These are phyloP conservation scores for Scaptomyza cyrtandrae DNA, from an alignment of 2,888 invertebrate genomes.

Conservation along the genomic window DNA sequence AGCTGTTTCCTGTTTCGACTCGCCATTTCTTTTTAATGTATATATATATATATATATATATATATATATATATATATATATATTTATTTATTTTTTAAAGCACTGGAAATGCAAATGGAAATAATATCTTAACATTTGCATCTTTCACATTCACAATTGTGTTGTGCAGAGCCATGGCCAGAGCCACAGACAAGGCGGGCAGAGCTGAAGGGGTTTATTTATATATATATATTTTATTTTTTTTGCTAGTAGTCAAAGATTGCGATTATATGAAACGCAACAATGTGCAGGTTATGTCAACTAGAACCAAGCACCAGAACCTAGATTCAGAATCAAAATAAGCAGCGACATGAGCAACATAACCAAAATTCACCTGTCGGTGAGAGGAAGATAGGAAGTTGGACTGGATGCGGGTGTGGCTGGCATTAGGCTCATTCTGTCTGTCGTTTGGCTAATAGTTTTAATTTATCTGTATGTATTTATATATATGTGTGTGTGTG, in stretches of 20 bases:
- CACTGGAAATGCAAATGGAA: conserved; percentile 60
- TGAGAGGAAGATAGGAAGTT: too few species aligned
- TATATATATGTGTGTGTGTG: conserved; percentile 2
- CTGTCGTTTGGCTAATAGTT: conserved; percentile 61
- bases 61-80: neutral
- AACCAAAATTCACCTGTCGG: conserved; percentile 31
- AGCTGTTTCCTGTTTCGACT: conserved; percentile 39
- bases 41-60: too few species aligned
- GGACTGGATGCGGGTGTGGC: neutral
- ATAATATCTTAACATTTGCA: conserved; percentile 78
- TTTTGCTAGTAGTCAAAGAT: conserved; percentile 50
- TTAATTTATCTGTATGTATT: conserved; percentile 66
- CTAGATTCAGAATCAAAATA: conserved; percentile 15
- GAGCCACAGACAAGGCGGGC: neutral
- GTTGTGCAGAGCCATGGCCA: neutral
- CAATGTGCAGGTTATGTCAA: conserved; percentile 62
- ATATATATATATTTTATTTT: too few species aligned
- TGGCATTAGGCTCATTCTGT: conserved; percentile 1
- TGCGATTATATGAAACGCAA: conserved; percentile 36
- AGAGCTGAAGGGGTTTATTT: neutral
- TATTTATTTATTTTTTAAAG: conserved; percentile 1
- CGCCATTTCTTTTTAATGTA: conserved; percentile 6
- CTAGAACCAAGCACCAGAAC: conserved; percentile 34
- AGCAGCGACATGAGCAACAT: conserved; percentile 5
- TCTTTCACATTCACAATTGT: conserved; percentile 56